phyloP scores from a whole-genome alignment of 1,140 invertebrate genomes.

The Chrysomallon squamiferum region DNA sequence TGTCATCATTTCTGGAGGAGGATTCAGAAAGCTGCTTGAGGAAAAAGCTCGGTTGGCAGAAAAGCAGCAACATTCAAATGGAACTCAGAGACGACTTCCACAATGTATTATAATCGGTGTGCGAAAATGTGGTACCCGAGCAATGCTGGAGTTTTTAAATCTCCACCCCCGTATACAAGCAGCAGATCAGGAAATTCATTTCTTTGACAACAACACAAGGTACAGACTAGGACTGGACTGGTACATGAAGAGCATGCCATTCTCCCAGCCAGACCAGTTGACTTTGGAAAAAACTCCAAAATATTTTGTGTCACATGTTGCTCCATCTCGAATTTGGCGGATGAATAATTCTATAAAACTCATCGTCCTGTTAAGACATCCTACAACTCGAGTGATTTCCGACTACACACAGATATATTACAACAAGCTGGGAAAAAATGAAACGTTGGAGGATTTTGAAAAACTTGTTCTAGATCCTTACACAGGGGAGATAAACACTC shows the following conservation, averaged over 20 bases:
- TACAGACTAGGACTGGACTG: conserved; percentile 63
- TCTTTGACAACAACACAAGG: conserved; percentile 63
- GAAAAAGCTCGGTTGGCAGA: conserved; percentile 6
- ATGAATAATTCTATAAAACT: conserved; percentile 90
- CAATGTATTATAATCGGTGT: conserved; percentile 63
- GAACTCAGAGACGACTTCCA: conserved; percentile 38
- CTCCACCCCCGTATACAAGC: conserved; percentile 61
- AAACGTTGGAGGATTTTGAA: conserved; percentile 50
- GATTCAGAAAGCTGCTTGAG: conserved; percentile 41
- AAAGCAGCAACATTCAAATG: conserved; percentile 59
- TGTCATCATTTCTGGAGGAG: conserved; percentile 13
- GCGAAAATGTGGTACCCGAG: conserved; percentile 64
- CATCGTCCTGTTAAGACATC: conserved; percentile 87
- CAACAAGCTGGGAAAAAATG: conserved; percentile 52
- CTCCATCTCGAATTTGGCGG: conserved; percentile 80
- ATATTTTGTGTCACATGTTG: conserved; percentile 71
- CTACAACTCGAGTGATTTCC: conserved; percentile 89
- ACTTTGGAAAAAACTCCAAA: conserved; percentile 68
- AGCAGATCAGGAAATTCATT: conserved; percentile 65
- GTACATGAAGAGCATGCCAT: conserved; percentile 63
- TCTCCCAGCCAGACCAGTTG: conserved; percentile 56
- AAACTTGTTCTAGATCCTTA: conserved; percentile 47
- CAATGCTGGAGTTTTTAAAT: conserved; percentile 62
- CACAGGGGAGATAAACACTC: conserved; percentile 46
- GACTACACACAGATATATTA: conserved; percentile 81